Percentiles rank a stretch among this genome's conserved stretches.
phyloP scores from a whole-genome alignment of 2,113 vertebrate genomes.

The Dicaeum eximium region DNA sequence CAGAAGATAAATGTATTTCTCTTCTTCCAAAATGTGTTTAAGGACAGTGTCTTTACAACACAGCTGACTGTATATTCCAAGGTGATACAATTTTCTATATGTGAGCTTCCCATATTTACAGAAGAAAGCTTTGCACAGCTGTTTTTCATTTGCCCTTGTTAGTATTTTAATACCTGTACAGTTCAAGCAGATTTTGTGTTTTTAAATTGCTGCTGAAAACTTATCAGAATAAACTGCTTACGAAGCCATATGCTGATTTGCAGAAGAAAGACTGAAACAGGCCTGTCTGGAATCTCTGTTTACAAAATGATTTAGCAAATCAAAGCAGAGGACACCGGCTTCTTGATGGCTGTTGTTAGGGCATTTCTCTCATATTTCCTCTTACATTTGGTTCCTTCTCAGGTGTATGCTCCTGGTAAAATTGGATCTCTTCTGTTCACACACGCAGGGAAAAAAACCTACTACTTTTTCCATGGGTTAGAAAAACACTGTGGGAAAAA shows the following conservation, averaged over 20 bases:
- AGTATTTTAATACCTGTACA: not conserved
- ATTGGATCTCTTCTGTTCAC: not conserved
- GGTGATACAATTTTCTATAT: not conserved
- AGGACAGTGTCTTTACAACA: not conserved
- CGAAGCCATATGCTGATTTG: rapidly evolving
- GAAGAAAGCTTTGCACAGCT: not conserved
- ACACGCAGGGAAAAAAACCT: not conserved
- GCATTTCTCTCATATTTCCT: not conserved
- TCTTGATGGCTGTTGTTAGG: not conserved
- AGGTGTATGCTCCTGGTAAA: not conserved
- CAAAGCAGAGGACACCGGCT: not conserved
- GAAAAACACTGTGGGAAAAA: not conserved
- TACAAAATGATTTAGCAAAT: not conserved
- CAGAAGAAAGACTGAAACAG: not conserved
- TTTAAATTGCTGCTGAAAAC: not conserved
- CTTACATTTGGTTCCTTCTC: not conserved
- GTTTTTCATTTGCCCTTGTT: not conserved
- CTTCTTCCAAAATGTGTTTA: not conserved
- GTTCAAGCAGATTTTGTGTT: not conserved
- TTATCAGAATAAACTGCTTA: not conserved
- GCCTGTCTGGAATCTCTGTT: not conserved
- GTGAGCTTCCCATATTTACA: not conserved
- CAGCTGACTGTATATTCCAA: not conserved
- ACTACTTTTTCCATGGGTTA: not conserved
- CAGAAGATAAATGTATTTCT: not conserved